These are phyloP conservation scores for Calycopis cecrops DNA, from an alignment of 1,140 invertebrate genomes.

Conservation along the genomic window DNA sequence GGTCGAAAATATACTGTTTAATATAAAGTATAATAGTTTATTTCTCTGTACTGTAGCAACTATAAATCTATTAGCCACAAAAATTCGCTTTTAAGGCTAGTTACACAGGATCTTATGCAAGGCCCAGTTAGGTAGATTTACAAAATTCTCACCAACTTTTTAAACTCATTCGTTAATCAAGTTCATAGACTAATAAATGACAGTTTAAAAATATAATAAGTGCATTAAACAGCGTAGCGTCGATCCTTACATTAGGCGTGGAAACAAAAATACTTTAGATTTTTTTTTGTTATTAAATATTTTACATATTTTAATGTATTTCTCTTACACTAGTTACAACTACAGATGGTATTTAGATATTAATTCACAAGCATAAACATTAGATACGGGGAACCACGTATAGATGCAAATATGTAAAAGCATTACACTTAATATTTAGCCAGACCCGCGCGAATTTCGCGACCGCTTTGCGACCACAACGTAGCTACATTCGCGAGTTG, in stretches of 20 bases:
- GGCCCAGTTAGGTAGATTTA: too few relatives aligned
- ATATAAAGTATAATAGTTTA: too few relatives aligned
- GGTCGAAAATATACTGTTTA: too few relatives aligned
- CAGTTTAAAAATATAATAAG: slow-evolving; percentile 9
- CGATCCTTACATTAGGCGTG: slow-evolving; percentile 1
- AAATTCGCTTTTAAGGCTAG: too few relatives aligned
- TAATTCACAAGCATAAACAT: slow-evolving; percentile 2
- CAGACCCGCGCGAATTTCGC: too few relatives aligned
- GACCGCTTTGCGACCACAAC: too few relatives aligned
- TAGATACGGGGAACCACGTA: neutral
- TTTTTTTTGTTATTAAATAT: slow-evolving; percentile 10
- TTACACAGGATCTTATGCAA: too few relatives aligned
- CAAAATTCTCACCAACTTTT: too few relatives aligned
- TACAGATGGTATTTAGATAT: slow-evolving; percentile 7
- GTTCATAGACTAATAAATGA: neutral
- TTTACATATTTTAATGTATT: slow-evolving; percentile 6
- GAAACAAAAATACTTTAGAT: slow-evolving; percentile 7
- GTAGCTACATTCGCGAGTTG: neutral
- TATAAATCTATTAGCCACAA: too few relatives aligned
- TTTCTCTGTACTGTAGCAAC: too few relatives aligned
- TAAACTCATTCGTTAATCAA: neutral
- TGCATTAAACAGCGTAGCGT: slow-evolving; percentile 1
- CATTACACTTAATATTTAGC: neutral
- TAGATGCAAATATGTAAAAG: neutral
- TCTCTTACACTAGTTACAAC: slow-evolving; percentile 8